Base-by-base conservation (phyloP, 2,888 invertebrate genomes). In the Deilephila elpenor region DNA sequence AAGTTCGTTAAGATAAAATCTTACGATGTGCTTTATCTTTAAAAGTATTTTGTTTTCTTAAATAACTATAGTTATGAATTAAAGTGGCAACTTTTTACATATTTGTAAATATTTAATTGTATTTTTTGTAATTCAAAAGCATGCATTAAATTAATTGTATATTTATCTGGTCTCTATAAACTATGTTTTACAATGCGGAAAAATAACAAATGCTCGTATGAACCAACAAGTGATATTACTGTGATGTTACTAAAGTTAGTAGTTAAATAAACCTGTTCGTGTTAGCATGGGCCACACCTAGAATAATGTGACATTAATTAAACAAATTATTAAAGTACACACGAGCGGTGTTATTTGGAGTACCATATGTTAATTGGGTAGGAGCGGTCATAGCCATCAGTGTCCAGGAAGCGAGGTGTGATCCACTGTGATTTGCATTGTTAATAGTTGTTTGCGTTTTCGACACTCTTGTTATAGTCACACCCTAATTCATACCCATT, bases 351-450 rank as follows among this genome's bases (percentile, higher is more conserved):
- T 5, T 51, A 17, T 62, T 25, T 67, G 51, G 20, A 51, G 14
- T 67, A 25, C 25, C 17, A 25, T 64, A 64, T 67, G 67, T 67
- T 51, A 67, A 25, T 67, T 67, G 17, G 25, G 17, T 67, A 25
- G 67, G 67, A 14, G 44, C 17, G 67, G 25, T 5, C 14, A 17
- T 4, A 25, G 20, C 44, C 20, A 25, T 17, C 67, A 67, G 44
- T 67, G 67, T 64, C 29, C 51, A 67, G 67, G 67, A 67, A 67
- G 25, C 44, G 44, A 51, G 25, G 67, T n/a, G 44, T 67, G 67
- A 67, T 44, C 20, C 25, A 6, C 62, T 62, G 62, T 62, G 62
- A 62, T 62, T 62, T 61, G 32, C 61, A 61, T 61, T 61, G 44
- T 44, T 19, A 20, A 20, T 60, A 14, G 5, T 25, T 25, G 25